Conservation (phyloP, 2,797 vertebrate species). For the Mallotus villosus region DNA sequence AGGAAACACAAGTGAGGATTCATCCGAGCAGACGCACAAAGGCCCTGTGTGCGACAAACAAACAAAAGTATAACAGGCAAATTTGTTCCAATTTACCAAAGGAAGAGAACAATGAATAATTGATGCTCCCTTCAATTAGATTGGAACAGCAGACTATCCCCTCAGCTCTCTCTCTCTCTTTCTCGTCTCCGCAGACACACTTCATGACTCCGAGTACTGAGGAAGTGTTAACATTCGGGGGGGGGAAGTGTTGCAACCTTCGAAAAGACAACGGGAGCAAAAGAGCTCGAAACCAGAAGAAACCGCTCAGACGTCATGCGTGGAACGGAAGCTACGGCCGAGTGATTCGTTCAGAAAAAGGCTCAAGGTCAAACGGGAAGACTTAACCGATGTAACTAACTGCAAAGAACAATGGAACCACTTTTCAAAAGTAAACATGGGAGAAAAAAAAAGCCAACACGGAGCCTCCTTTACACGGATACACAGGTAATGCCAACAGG, state of each 20-base stretch:
- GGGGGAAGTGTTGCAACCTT: constrained; percentile 16
- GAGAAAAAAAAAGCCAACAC: too few species aligned
- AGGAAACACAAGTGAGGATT: constrained; percentile 25
- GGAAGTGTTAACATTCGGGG: constrained; percentile 8
- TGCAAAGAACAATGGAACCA: too few species aligned
- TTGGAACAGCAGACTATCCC: constrained; percentile 40
- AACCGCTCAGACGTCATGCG: neutral
- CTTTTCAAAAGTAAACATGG: too few species aligned
- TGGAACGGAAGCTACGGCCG: neutral
- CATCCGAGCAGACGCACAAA: constrained; percentile 27
- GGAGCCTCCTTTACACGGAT: neutral
- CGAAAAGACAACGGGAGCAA: neutral
- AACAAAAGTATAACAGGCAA: constrained; percentile 32
- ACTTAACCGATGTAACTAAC: too few species aligned
- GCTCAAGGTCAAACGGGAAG: too few species aligned
- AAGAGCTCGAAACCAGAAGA: neutral
- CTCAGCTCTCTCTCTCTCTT: constrained; percentile 1
- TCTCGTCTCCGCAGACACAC: constrained; percentile 14
- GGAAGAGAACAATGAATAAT: constrained; percentile 47
- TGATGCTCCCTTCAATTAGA: constrained; percentile 34
- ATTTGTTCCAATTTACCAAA: constrained; percentile 50
- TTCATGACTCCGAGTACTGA: neutral
- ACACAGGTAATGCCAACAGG: neutral
- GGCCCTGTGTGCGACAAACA: constrained; percentile 18
- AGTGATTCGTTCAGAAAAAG: too few species aligned